Conservation (phyloP, 2,888 invertebrate genomes). For the Catocala sponsa region DNA sequence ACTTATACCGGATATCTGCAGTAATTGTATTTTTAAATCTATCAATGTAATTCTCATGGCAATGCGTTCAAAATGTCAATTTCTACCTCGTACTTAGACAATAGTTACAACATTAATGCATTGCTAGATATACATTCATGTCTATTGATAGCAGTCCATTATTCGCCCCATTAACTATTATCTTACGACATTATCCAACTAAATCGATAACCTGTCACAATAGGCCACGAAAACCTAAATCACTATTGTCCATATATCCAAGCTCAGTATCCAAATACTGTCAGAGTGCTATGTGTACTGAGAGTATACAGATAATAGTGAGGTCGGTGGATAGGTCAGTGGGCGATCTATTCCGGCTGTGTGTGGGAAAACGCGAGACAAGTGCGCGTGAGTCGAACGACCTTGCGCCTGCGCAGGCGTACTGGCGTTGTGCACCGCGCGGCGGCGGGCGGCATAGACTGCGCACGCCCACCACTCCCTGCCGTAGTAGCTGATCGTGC, state of each 20-base stretch:
- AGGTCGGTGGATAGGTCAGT: constrained; percentile 47
- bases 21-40: too few relatives aligned
- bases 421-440: too few relatives aligned
- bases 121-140: neutral
- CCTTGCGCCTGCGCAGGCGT: constrained; percentile 42
- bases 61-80: neutral
- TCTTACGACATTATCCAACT: constrained; percentile 10
- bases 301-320: constrained; percentile 5
- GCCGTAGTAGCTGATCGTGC: constrained; percentile 10
- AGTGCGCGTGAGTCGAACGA: constrained; percentile 53
- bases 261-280: constrained; percentile 26
- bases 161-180: constrained; percentile 25
- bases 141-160: neutral
- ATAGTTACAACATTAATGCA: neutral
- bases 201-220: constrained; percentile 20
- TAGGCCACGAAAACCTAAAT: constrained; percentile 3
- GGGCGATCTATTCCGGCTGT: constrained; percentile 43
- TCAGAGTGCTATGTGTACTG: neutral
- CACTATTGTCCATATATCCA: neutral
- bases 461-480: constrained; percentile 48
- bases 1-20: too few relatives aligned
- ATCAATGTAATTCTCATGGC: too few relatives aligned
- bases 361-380: constrained; percentile 52
- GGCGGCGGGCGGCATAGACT: too few relatives aligned
- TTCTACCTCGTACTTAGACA: neutral